Conservation (phyloP, 2,113 vertebrate species). For the Chaenogobius annularis region DNA sequence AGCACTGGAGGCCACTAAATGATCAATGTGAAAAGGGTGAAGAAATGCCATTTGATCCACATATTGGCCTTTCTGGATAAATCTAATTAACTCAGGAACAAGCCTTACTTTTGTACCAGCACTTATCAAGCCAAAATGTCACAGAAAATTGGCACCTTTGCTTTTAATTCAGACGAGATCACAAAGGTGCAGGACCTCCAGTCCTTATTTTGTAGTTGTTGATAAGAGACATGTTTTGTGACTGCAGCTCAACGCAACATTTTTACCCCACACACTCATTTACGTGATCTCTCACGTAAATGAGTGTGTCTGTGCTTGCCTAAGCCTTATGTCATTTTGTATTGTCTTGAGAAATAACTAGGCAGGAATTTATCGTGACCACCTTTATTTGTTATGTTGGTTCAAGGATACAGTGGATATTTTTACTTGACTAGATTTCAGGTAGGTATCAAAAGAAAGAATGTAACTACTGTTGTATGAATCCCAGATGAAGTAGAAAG, state of each 20-base stretch:
- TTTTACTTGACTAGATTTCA: no score
- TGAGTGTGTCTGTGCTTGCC: not conserved
- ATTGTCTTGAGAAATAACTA: not conserved
- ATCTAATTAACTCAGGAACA: conserved; percentile 68
- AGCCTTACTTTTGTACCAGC: conserved; percentile 41
- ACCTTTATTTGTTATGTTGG: no score
- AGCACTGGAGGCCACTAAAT: conserved; percentile 44
- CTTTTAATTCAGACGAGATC: conserved; percentile 39
- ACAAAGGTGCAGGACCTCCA: conserved; percentile 16
- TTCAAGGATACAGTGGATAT: no score
- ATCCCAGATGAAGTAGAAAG: no score
- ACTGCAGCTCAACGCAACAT: not conserved
- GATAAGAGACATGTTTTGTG: not conserved
- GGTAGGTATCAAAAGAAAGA: no score
- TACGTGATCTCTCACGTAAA: not conserved
- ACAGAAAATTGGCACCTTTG: conserved; percentile 51
- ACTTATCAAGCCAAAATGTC: conserved; percentile 66
- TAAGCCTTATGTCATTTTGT: not conserved
- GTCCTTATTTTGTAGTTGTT: not conserved
- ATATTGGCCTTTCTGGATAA: conserved; percentile 70
- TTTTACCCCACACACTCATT: not conserved
- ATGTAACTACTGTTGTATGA: no score
- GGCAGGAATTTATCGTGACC: no score
- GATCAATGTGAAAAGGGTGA: conserved; percentile 52
- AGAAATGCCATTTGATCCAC: conserved; percentile 63